phyloP scores from a whole-genome alignment of 2,797 vertebrate species.

The Leptoclinus maculatus region DNA sequence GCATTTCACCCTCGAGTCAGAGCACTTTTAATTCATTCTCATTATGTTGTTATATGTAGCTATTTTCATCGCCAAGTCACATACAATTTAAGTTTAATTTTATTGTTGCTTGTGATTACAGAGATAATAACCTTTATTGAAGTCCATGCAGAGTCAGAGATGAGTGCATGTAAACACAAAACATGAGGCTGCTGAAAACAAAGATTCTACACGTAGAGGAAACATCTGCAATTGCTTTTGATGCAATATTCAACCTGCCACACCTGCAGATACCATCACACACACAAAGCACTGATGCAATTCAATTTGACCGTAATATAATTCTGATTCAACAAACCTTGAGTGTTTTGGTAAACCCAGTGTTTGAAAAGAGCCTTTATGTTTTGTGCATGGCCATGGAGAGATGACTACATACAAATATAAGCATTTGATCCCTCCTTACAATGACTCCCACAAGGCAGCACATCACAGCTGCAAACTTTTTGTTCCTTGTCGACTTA shows the following conservation, averaged over 20 bases:
- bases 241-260: constrained; percentile 24
- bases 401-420: constrained; percentile 58
- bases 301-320: background rate
- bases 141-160: constrained; percentile 11
- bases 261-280: constrained; percentile 5
- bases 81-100: constrained; percentile 13
- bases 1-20: constrained; percentile 44
- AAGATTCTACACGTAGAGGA: constrained; percentile 25
- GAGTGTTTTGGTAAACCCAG: background rate
- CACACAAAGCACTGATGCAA: background rate
- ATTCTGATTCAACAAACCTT: constrained; percentile 16
- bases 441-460: constrained; percentile 69
- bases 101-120: constrained; percentile 3
- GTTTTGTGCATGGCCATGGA: constrained; percentile 39
- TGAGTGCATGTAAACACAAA: constrained; percentile 33
- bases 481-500: constrained; percentile 79
- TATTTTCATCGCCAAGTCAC: constrained; percentile 10
- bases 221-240: constrained; percentile 23
- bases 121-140: constrained; percentile 33
- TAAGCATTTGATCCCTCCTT: constrained; percentile 70
- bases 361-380: constrained; percentile 31
- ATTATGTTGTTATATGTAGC: constrained; percentile 38
- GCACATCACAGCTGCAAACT: constrained; percentile 78
- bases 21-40: constrained; percentile 57
- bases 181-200: constrained; percentile 22